Evolutionary conservation across 2,113 vertebrate species (phyloP).

Genomic region (Myiopsitta monachus): DNA sequence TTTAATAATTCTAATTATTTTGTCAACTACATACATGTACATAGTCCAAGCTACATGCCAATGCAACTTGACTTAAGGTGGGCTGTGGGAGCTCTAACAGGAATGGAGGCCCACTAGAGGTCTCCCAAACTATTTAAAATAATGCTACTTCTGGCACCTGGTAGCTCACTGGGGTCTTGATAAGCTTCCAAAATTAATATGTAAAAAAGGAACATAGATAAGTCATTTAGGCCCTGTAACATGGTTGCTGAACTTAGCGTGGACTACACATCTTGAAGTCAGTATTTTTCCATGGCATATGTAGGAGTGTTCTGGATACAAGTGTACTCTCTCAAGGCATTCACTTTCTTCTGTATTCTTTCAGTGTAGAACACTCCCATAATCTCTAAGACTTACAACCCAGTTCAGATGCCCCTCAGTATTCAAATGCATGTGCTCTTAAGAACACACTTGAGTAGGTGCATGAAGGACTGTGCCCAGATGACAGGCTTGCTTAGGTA

Average conservation of each 20-base stretch:
- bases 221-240: neutral
- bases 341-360: neutral
- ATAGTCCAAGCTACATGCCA: neutral
- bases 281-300: accelerated
- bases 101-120: constrained; percentile 33
- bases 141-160: neutral
- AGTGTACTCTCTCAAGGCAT: neutral
- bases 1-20: neutral
- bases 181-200: neutral
- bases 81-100: neutral
- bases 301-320: accelerated
- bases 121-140: constrained; percentile 24
- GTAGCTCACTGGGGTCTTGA: neutral
- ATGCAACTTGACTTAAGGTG: neutral
- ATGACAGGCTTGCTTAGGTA: neutral
- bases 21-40: accelerated
- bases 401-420: neutral
- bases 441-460: neutral
- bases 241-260: neutral
- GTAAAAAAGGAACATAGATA: neutral
- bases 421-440: neutral
- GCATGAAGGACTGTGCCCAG: neutral
- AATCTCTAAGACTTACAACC: neutral
- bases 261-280: neutral
- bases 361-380: neutral